These are phyloP conservation scores for Vanacampus margaritifer DNA, from an alignment of 2,113 vertebrate species.

Conservation along the genomic window DNA sequence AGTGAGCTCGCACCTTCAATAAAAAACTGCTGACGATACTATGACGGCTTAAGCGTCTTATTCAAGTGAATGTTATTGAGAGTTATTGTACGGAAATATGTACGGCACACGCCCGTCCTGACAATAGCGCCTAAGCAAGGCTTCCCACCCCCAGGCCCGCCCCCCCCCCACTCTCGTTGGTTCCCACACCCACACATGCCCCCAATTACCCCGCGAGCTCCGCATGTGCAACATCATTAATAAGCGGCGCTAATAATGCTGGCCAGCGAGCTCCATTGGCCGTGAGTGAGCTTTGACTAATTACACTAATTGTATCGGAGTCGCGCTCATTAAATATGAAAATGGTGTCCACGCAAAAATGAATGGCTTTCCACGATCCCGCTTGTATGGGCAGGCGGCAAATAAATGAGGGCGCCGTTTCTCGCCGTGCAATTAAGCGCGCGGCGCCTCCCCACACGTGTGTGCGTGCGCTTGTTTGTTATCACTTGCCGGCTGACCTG, in stretches of 20 bases:
- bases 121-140: no score
- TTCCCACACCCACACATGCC: constrained; percentile 63
- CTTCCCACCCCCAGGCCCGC: neutral
- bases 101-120: no score
- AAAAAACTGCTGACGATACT: no score
- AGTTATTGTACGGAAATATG: neutral
- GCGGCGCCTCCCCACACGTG: constrained; percentile 20
- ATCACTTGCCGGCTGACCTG: constrained; percentile 16
- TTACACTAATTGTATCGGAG: constrained; percentile 75
- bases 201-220: constrained; percentile 69
- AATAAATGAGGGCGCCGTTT: constrained; percentile 64
- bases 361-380: constrained; percentile 64
- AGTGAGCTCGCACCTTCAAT: no score
- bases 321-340: constrained; percentile 75
- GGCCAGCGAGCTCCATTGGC: constrained; percentile 55
- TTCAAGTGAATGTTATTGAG: neutral
- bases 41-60: no score
- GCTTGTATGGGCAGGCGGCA: constrained; percentile 58
- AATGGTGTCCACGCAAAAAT: constrained; percentile 69
- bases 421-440: constrained; percentile 59
- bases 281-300: constrained; percentile 71
- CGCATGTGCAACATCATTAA: constrained; percentile 70
- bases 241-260: constrained; percentile 68
- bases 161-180: constrained; percentile 23
- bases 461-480: constrained; percentile 3